Evolutionary conservation across 2,113 vertebrate genomes (phyloP).

Genomic region (Brachypteracias leptosomus): DNA sequence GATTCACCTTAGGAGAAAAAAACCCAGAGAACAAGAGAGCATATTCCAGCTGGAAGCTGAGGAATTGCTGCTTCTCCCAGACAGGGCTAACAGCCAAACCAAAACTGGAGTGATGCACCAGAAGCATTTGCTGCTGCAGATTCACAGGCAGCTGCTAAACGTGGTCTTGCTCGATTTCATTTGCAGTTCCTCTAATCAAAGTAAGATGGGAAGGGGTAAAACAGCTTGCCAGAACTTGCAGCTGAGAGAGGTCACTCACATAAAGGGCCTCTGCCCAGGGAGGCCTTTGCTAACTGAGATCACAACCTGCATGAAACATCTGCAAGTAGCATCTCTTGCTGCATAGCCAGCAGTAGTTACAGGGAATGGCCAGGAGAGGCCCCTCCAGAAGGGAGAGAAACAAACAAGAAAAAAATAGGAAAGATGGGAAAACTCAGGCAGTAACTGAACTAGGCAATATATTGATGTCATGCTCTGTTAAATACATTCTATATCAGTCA

Average conservation of each 20-base stretch:
- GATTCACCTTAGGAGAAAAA: constrained; percentile 86
- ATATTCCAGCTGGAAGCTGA: neutral
- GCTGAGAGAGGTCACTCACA: neutral
- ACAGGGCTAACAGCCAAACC: neutral
- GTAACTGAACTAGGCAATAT: neutral
- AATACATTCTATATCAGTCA: neutral
- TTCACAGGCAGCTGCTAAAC: neutral
- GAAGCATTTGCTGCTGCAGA: neutral
- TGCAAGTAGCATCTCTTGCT: neutral
- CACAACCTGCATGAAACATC: neutral
- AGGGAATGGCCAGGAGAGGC: neutral
- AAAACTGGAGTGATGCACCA: neutral
- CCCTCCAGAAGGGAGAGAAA: neutral
- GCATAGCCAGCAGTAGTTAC: neutral
- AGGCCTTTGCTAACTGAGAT: neutral
- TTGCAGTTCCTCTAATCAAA: neutral
- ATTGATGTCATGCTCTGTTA: neutral
- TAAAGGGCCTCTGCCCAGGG: neutral
- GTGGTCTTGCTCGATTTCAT: neutral
- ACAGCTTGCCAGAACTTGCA: neutral
- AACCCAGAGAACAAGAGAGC: neutral
- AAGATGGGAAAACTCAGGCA: neutral
- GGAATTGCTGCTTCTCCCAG: neutral
- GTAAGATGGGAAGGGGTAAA: neutral
- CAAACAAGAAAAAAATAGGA: neutral